phyloP scores from a whole-genome alignment of 2,113 vertebrate genomes.

The Corythoichthys intestinalis region DNA sequence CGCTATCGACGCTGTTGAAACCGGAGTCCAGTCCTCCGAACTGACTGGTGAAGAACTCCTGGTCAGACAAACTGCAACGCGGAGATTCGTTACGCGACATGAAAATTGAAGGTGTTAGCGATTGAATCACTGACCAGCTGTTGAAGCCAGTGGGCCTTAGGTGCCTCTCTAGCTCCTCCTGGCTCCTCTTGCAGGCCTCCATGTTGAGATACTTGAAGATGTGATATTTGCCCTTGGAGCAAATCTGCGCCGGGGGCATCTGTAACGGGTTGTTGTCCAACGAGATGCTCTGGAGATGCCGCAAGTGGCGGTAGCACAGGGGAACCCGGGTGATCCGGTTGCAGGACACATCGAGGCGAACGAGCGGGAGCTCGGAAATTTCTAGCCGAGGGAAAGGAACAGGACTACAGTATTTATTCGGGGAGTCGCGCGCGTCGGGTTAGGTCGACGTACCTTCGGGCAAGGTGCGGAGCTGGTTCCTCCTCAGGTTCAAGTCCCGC shows the following conservation, averaged over 20 bases:
- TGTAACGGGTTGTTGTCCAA: constrained; percentile 88
- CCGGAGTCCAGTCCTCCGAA: constrained; percentile 85
- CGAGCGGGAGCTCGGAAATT: constrained; percentile 82
- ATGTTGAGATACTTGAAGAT: constrained; percentile 89
- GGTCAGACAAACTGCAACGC: constrained; percentile 77
- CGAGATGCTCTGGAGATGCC: constrained; percentile 81
- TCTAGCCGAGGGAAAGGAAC: constrained; percentile 58
- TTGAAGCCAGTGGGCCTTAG: constrained; percentile 78
- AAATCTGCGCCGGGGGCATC: constrained; percentile 84
- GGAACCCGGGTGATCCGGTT: constrained; percentile 83
- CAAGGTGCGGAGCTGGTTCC: constrained; percentile 80
- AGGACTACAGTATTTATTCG: too few relatives aligned
- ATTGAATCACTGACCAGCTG: constrained; percentile 75
- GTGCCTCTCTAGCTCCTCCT: constrained; percentile 75
- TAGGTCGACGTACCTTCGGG: constrained; percentile 76
- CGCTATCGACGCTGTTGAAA: constrained; percentile 90
- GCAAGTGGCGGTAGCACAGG: constrained; percentile 82
- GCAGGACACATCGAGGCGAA: constrained; percentile 87
- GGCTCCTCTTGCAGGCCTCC: constrained; percentile 76
- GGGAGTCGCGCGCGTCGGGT: too few relatives aligned
- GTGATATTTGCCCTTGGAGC: constrained; percentile 87
- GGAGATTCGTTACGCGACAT: neutral
- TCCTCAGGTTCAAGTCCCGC: constrained; percentile 82
- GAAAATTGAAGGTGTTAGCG: too few relatives aligned
- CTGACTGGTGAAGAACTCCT: constrained; percentile 77